Percentiles rank a stretch among this genome's conserved stretches.
These are phyloP conservation scores for Styela clava DNA, from an alignment of 23 tunicate species.

Conservation along the genomic window DNA sequence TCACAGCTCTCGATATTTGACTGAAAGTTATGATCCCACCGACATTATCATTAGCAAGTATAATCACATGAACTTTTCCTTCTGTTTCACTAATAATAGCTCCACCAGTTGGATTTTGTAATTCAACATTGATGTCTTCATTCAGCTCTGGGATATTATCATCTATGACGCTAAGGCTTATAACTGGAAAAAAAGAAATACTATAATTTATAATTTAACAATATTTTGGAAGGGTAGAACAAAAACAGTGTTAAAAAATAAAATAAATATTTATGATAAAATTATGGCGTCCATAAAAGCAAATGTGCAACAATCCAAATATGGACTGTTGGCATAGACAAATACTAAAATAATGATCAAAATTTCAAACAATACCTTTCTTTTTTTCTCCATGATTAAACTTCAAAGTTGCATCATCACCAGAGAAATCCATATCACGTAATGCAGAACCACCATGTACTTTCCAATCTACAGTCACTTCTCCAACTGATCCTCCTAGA, in stretches of 20 bases:
- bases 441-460: constrained; percentile 56
- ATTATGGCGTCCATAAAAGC: no score
- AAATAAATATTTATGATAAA: no score
- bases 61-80: constrained; percentile 21
- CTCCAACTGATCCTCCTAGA: constrained; percentile 77
- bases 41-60: constrained; percentile 80
- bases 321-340: no score
- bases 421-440: constrained; percentile 62
- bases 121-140: constrained; percentile 46
- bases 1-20: constrained; percentile 32
- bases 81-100: constrained; percentile 36
- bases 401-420: constrained; percentile 85
- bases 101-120: constrained; percentile 57
- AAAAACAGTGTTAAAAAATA: not conserved
- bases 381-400: constrained; percentile 65
- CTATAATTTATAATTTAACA: not conserved
- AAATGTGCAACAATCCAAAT: no score
- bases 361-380: constrained; percentile 36
- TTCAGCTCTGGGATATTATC: constrained; percentile 70
- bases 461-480: constrained; percentile 65
- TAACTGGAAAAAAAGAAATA: constrained; percentile 36
- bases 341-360: not conserved
- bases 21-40: constrained; percentile 59
- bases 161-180: constrained; percentile 54
- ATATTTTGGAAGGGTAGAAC: not conserved